Evolutionary conservation across 1,140 invertebrate species (phyloP).

Genomic region (Drosophila arizonae): DNA sequence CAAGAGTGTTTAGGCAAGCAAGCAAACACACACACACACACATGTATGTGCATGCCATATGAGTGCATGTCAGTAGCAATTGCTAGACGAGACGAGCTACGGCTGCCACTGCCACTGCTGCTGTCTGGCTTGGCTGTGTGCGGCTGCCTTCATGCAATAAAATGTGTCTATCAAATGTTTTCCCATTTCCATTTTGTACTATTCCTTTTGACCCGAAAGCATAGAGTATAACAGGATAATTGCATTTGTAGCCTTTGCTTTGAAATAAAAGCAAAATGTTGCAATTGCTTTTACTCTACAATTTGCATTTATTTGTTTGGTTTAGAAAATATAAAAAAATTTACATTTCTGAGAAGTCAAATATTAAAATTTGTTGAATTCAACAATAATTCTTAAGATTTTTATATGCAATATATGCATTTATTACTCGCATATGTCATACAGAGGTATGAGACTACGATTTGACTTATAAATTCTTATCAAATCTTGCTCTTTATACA

Average conservation of each 20-base stretch:
- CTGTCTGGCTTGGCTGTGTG: conserved; percentile 2
- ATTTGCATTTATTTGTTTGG: too few species aligned
- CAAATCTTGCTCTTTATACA: too few species aligned
- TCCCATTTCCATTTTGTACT: conserved; percentile 24
- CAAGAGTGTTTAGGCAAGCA: conserved; percentile 30
- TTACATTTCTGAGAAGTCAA: too few species aligned
- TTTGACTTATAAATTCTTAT: too few species aligned
- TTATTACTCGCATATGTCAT: too few species aligned
- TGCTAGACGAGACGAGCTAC: conserved; percentile 18
- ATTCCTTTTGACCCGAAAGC: conserved; percentile 12
- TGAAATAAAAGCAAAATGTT: not conserved
- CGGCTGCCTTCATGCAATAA: conserved; percentile 66
- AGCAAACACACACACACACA: not conserved
- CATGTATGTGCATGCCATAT: conserved; percentile 17
- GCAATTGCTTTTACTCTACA: not conserved
- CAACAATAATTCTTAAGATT: too few species aligned
- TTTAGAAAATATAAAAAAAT: not conserved
- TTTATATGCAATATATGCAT: too few species aligned
- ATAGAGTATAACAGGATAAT: conserved; percentile 16
- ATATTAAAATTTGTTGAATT: too few species aligned
- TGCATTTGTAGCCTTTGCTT: conserved; percentile 5
- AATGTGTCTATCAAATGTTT: conserved; percentile 76
- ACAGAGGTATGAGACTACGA: too few species aligned
- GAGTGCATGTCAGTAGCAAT: conserved; percentile 33
- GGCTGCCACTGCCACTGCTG: conserved; percentile 7